Evolutionary conservation across 2,113 vertebrate genomes (phyloP).

Genomic region (Picathartes gymnocephalus): DNA sequence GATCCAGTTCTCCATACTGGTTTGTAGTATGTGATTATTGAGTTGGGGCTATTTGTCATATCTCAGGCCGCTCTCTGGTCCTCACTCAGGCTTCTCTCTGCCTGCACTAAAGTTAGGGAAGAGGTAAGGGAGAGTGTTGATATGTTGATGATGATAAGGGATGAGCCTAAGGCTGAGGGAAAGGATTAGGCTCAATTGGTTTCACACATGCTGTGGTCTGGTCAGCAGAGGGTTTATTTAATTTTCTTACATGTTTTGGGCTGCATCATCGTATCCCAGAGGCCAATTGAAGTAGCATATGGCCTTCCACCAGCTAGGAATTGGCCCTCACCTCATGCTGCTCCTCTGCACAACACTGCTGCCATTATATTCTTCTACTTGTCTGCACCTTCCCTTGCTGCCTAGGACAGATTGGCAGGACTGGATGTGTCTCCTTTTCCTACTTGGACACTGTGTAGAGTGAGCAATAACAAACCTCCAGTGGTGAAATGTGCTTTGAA

Average conservation of each 20-base stretch:
- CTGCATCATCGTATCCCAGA: neutral
- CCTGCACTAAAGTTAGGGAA: neutral
- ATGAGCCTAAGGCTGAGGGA: neutral
- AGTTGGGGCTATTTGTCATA: neutral
- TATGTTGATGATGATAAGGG: neutral
- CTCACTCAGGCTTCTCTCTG: neutral
- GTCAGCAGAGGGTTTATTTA: neutral
- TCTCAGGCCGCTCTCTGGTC: neutral
- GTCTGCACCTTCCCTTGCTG: neutral
- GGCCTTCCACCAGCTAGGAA: neutral
- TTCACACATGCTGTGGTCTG: neutral
- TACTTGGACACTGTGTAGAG: neutral
- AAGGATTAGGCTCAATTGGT: neutral
- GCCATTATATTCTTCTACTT: neutral
- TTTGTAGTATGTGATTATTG: neutral
- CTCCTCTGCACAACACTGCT: neutral
- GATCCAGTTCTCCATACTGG: neutral
- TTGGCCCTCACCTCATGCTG: neutral
- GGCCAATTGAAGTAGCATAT: neutral
- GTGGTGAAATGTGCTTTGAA: constrained; percentile 78
- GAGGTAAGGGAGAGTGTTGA: neutral
- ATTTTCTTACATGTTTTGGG: neutral
- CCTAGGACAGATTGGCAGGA: neutral
- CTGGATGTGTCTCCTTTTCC: neutral
- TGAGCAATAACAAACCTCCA: constrained; percentile 58